Evolutionary conservation across 92 coral and sea anemone genomes (phyloP), one percentile per base, ranked within the genome.

Genomic region (Siderastrea siderea): DNA sequence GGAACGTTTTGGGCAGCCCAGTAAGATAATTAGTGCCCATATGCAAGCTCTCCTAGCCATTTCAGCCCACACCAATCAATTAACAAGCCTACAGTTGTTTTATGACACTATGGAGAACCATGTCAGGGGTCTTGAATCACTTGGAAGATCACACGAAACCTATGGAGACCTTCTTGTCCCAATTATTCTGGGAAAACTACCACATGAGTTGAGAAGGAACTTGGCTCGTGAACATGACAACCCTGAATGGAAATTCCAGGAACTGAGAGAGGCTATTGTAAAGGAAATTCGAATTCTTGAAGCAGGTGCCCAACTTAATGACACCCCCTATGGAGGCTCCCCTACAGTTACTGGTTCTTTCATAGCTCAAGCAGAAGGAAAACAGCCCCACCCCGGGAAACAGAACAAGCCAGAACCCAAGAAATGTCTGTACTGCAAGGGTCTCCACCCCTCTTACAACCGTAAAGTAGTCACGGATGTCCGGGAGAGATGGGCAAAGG

Each of bases 101-200:
- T 74, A 80, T 15, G 91, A 81, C n/a, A 16, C n/a, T 14, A 69
- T 84, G 85, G 89, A 89, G 75, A 84, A 65, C 38, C 74, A 78
- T 69, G 59, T 89, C 2, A 70, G 89, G 52, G 92, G 67, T 13
- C 71, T 89, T 4, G 92, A 88, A 66, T 82, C 88, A 47, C 77
- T 83, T 12, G 92, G 88, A 43, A 82, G 66, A 11, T 74, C 83
- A 1, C 88, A 88, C 26, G 88, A 88, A 4, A 19, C 84, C 14
- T 88, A 80, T 54, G 88, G 84, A 54, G 92, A 74, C 47, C 83
- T 82, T 7, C 83, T 65, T 19, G 87, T 16, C n/a, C 91, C 91
- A 46, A 68, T 88, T 48, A 53, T 81, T 16, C 49, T 81, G 60
- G 82, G 68, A 9, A 82, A 81, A 74, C 68, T 81, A 17, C 91